Conservation (phyloP, 2,113 vertebrate species). For the Leucosticte australis region DNA sequence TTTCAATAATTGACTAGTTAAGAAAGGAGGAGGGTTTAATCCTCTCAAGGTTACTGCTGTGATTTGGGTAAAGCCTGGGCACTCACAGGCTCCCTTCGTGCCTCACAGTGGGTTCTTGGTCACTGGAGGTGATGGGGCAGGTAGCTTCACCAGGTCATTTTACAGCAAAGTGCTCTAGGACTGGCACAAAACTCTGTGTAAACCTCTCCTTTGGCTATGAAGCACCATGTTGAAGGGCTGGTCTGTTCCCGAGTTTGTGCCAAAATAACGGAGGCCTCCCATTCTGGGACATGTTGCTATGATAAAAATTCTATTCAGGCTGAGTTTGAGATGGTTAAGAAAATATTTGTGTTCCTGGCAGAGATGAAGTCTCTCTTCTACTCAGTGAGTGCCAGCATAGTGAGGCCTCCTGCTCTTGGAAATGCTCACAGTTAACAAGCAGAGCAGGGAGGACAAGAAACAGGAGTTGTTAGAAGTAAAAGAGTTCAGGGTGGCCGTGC, state of each 20-base stretch:
- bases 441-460: fast-evolving
- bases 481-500: not conserved
- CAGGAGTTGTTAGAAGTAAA: not conserved
- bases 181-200: not conserved
- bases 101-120: not conserved
- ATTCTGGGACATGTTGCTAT: not conserved
- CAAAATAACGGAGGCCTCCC: not conserved
- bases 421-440: not conserved
- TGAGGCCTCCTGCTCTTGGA: not conserved
- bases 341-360: conserved; percentile 38
- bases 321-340: not conserved
- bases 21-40: not conserved
- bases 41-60: not conserved
- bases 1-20: not conserved
- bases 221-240: not conserved
- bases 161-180: not conserved
- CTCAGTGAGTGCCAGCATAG: not conserved
- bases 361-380: not conserved
- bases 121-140: not conserved
- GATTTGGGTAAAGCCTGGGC: not conserved
- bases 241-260: not conserved
- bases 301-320: not conserved
- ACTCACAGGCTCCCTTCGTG: fast-evolving
- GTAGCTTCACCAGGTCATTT: not conserved
- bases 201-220: not conserved